Evolutionary conservation across 2,888 invertebrate species (phyloP).

Genomic region (Taenaris catops): DNA sequence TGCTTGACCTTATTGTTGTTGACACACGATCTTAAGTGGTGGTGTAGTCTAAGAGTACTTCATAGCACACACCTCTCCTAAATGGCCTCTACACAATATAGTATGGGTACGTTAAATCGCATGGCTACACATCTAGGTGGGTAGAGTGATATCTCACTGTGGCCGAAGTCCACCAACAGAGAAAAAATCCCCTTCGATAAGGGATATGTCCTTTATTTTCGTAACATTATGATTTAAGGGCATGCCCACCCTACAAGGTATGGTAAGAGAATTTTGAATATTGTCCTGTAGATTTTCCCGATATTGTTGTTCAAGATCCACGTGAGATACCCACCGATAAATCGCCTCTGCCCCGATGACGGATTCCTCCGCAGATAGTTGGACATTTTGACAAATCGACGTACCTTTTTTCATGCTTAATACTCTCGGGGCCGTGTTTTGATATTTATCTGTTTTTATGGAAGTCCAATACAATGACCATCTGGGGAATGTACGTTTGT

Average conservation of each 20-base stretch:
- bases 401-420: conserved; percentile 61
- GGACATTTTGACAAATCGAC: conserved; percentile 72
- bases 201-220: too few relatives aligned
- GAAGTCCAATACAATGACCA: conserved; percentile 22
- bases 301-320: conserved; percentile 49
- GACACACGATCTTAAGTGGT: too few relatives aligned
- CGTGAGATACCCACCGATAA: conserved; percentile 60
- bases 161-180: too few relatives aligned
- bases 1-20: too few relatives aligned
- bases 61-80: too few relatives aligned
- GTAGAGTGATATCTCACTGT: too few relatives aligned
- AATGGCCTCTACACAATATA: too few relatives aligned
- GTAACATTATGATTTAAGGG: too few relatives aligned
- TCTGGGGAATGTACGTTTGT: conserved; percentile 19
- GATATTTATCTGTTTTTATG: conserved; percentile 46
- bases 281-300: conserved; percentile 28
- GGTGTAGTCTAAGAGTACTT: too few relatives aligned
- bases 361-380: conserved; percentile 65
- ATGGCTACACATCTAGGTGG: too few relatives aligned
- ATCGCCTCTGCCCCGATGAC: conserved; percentile 60
- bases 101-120: too few relatives aligned
- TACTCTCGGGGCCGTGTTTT: conserved; percentile 48
- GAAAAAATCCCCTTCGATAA: too few relatives aligned
- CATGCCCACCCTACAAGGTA: conserved; percentile 14
- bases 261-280: conserved; percentile 26